A percentile compares a stretch with the other conserved stretches of the same genome.
Conservation (phyloP, 1,140 invertebrate species). For the Hyposmocoma kahamanoa region DNA sequence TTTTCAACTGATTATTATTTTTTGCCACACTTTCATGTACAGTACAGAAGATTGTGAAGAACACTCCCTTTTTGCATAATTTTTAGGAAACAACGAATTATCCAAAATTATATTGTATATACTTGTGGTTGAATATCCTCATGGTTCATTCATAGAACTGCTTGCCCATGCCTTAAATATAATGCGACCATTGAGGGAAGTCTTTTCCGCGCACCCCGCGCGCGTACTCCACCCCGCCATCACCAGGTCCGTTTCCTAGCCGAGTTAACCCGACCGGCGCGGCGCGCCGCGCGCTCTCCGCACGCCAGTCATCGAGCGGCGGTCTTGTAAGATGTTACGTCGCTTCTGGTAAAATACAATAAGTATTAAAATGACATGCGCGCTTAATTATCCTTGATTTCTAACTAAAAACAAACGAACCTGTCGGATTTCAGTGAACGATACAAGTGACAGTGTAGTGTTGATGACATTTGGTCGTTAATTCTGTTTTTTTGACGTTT, state of each 20-base stretch:
- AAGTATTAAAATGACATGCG: constrained; percentile 53
- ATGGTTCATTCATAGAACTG: constrained; percentile 3
- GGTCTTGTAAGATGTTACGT: constrained; percentile 28
- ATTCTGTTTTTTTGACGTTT: constrained; percentile 36
- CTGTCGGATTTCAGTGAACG: constrained; percentile 60
- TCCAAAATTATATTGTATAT: no score
- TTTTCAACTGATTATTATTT: no score
- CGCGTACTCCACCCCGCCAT: not conserved
- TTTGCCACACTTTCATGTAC: no score
- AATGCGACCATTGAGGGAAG: not conserved
- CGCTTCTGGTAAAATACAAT: constrained; percentile 26
- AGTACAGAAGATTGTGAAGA: no score
- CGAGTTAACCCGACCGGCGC: constrained; percentile 44
- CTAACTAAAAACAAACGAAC: constrained; percentile 57
- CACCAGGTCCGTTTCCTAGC: not conserved
- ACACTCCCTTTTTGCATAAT: no score
- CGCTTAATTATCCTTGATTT: constrained; percentile 44
- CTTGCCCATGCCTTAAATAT: not conserved
- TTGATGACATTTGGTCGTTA: constrained; percentile 22
- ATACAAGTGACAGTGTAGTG: constrained; percentile 52
- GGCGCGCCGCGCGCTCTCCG: constrained; percentile 22
- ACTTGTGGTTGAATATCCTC: not conserved
- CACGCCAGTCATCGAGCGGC: constrained; percentile 66
- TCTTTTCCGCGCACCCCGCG: not conserved
- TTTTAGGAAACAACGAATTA: no score